Evolutionary conservation across 2,113 vertebrate species (phyloP), one percentile per base, ranked within the genome.

Genomic region (Gasterosteus aculeatus): DNA sequence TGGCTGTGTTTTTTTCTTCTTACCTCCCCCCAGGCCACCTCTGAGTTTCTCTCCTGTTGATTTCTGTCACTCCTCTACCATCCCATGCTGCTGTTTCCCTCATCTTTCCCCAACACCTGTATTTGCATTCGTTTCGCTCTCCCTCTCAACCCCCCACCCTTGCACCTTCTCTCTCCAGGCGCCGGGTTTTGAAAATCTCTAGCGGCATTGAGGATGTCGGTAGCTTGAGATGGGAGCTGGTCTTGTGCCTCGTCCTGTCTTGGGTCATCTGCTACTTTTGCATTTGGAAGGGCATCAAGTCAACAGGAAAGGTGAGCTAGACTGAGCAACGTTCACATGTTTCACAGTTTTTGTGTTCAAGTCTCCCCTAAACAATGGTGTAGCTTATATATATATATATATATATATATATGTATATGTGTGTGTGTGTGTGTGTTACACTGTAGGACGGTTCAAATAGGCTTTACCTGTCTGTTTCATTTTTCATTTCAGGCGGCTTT

Each of bases 261-360:
- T 91, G 90, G 90, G 39, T 85, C 60, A 85, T 90, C 64, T 90
- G 88, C 76, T 90, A 91, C 72, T 90, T 91, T 58, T 91, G 90
- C 12, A 62, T 90, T 42, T 90, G 90, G 90, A 91, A 91, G 35
- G 88, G 88, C 42, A 90, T 91, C 74, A 91, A 85, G 61, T 90
- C 88, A 35, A 88, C 88, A 3, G 90, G 90, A 65, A 91, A 91
- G 87, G 90, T 91, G 14, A 39, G 84, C 9, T 16, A 53, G 49
- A 44, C 4, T 2, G 1, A 63, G 16, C 19, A 47, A 3, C 9
- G 18, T 51, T 44, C 39, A 39, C 38, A 64, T 77, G 9, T 46
- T 67, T 42, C 10, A 35, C 8, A 59, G 8, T 10, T 38, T 19
- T 19, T 10, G 33, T 59, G 16, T 15, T 15, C 26, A 49, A 49